Percentiles rank a stretch among this genome's conserved stretches.
phyloP scores from a whole-genome alignment of 2,113 vertebrate genomes.

The Corythoichthys haematopterus region DNA sequence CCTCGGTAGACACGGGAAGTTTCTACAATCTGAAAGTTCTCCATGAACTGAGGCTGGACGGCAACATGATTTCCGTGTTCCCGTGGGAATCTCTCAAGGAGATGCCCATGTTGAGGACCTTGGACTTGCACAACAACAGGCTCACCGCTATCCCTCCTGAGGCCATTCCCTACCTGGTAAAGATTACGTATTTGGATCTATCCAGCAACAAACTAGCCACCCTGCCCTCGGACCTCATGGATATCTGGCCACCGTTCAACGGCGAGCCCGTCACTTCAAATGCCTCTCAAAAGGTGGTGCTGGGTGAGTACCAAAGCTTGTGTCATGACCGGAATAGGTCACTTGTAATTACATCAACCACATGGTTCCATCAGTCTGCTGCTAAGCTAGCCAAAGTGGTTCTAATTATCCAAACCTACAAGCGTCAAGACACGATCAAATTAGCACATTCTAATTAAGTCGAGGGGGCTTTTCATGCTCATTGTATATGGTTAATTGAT shows the following conservation, averaged over 20 bases:
- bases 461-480: not conserved
- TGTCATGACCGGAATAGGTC: conserved; percentile 8
- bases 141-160: conserved; percentile 74
- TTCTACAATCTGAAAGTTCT: conserved; percentile 93
- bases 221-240: conserved; percentile 85
- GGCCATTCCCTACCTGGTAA: conserved; percentile 76
- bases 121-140: conserved; percentile 92
- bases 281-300: conserved; percentile 74
- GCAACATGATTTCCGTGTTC: conserved; percentile 83
- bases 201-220: conserved; percentile 92
- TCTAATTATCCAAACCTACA: conserved; percentile 16
- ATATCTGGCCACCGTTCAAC: conserved; percentile 86
- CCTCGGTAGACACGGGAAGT: conserved; percentile 78
- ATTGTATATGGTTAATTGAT: not conserved
- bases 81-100: conserved; percentile 90
- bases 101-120: conserved; percentile 81
- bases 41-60: conserved; percentile 88
- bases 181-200: conserved; percentile 88
- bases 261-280: conserved; percentile 50
- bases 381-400: conserved; percentile 17
- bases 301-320: conserved; percentile 72
- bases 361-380: conserved; percentile 3
- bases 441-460: conserved; percentile 25
- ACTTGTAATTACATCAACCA: conserved; percentile 19
- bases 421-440: conserved; percentile 21